Base-by-base conservation (phyloP, 2,888 invertebrate species). In the Zaprionus obscuricornis region DNA sequence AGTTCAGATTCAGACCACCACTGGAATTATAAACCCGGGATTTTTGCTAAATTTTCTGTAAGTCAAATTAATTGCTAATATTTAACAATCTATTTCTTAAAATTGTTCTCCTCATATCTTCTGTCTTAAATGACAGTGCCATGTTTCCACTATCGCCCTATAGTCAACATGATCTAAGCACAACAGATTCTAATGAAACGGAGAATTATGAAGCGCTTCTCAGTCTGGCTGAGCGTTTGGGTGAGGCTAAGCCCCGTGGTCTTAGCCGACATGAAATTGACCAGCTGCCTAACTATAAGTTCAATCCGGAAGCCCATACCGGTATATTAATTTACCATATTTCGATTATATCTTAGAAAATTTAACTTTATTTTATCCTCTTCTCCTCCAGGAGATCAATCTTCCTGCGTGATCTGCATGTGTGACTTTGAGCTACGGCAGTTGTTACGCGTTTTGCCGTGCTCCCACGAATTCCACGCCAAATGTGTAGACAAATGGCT, bases 401-500 rank as follows among this genome's bases (percentile, higher is more conserved):
- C 88, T 10, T 96, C 96, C 56, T 98, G 98, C 91, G 98, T 98
- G 66, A 96, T 98, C 68, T 98, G 98, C 91, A 97, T 98, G 97
- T 97, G 97, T 91, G 98, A 98, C 91, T 98, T 98, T 91, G 98
- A 98, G 91, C 92, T 95, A 73, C 92, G 96, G 1, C 97, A 98
- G 91, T 92, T 95, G 86, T 92, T 98, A 79, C 94, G 98, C 79
- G 97, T 97, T 82, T 91, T 98, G 90, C 98, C 98, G 7, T 98
- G 98, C 90, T 95, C 96, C 75, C 98, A 98, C 91, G 97, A 98
- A 91, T 98, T 98, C 91, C 98, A 98, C 91, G 95, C 97, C 81
- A 97, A 97, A 91, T 98, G 98, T 91, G 97, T 98, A 87, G 98
- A 98, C 92, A 98, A 98, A 91, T 98, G 98, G 98, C 93, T 98